Conservation (phyloP, 2,888 invertebrate species). For the Caenorhabditis plicata region DNA sequence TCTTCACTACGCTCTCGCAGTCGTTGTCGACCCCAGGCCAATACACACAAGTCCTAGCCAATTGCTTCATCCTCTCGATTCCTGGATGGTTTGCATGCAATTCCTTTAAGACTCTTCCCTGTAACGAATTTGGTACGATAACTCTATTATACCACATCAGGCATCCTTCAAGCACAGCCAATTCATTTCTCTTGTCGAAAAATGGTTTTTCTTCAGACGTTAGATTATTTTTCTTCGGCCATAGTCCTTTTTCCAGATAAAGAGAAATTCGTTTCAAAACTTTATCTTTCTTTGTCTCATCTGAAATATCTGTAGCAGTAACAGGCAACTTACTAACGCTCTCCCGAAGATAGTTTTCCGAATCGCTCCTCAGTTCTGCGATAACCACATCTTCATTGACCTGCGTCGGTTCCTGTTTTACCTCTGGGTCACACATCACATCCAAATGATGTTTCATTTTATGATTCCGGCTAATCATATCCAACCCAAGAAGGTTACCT, state of each 20-base stretch:
- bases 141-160: conserved; percentile 31
- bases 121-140: conserved; percentile 44
- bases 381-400: background rate
- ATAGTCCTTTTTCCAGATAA: background rate
- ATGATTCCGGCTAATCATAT: background rate
- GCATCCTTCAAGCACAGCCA: background rate
- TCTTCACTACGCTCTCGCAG: conserved; percentile 26
- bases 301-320: conserved; percentile 41
- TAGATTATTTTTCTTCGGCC: background rate
- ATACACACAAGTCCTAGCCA: conserved; percentile 56
- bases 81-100: conserved; percentile 58
- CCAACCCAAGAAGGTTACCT: conserved; percentile 4
- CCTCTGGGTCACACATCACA: conserved; percentile 1
- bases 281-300: conserved; percentile 17
- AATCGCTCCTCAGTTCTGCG: no score
- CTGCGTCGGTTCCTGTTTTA: background rate
- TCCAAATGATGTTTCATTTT: no score
- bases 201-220: background rate
- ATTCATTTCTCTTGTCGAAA: background rate
- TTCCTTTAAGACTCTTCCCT: conserved; percentile 28
- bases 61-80: conserved; percentile 51
- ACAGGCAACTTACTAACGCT: no score
- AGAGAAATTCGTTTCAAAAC: conserved; percentile 37
- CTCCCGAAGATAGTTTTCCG: no score
- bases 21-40: conserved; percentile 51